Percentiles rank a stretch among this genome's conserved stretches.
Evolutionary conservation across 2,113 vertebrate species (phyloP).

Genomic region (Clarias macrocephalus): DNA sequence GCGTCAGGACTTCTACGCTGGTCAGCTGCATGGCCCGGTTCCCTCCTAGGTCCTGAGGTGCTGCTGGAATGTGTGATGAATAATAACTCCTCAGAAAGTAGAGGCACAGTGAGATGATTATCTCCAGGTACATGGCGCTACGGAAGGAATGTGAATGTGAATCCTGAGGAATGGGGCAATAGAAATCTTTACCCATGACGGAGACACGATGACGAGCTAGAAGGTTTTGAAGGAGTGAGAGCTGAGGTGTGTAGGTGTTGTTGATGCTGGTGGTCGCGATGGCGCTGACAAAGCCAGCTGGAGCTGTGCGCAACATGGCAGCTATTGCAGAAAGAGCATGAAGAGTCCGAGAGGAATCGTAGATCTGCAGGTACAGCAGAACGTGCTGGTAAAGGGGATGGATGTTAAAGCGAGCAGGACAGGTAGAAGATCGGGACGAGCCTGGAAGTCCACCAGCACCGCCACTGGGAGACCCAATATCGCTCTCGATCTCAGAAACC

Average conservation of each 20-base stretch:
- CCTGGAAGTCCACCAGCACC: constrained; percentile 48
- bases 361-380: constrained; percentile 94
- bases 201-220: constrained; percentile 94
- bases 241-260: constrained; percentile 93
- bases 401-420: constrained; percentile 80
- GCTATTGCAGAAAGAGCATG: constrained; percentile 92
- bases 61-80: constrained; percentile 86
- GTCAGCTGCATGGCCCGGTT: constrained; percentile 98
- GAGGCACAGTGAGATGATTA: constrained; percentile 93
- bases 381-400: constrained; percentile 97
- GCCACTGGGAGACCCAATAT: constrained; percentile 85
- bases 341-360: constrained; percentile 92
- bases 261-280: constrained; percentile 98
- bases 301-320: constrained; percentile 89
- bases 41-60: constrained; percentile 88
- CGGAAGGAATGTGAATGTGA: constrained; percentile 92
- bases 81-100: constrained; percentile 96
- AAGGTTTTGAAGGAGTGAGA: constrained; percentile 94
- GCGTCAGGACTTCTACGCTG: constrained; percentile 92
- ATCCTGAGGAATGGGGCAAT: constrained; percentile 92
- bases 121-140: constrained; percentile 98
- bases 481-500: constrained; percentile 97
- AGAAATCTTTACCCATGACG: constrained; percentile 98
- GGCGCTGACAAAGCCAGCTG: constrained; percentile 90
- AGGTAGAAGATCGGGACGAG: constrained; percentile 72